A percentile compares a stretch with the other conserved stretches of the same genome.
Evolutionary conservation across 2,888 invertebrate species (phyloP).

Genomic region (Rugalucina vietnamica): DNA sequence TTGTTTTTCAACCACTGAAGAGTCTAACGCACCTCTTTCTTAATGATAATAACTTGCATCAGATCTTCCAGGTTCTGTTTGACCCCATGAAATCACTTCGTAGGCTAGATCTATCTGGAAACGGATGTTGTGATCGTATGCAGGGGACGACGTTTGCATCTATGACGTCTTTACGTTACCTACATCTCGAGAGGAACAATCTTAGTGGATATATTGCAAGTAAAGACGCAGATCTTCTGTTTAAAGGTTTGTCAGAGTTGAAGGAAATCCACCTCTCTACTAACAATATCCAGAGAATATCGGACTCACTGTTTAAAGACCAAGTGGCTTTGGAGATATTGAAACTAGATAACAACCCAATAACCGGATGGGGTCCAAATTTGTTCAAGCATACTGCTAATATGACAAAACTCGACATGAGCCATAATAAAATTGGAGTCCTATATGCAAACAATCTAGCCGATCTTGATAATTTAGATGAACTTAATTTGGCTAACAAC

Average conservation of each 20-base stretch:
- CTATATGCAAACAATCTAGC: slow-evolving; percentile 79
- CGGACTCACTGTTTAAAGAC: slow-evolving; percentile 85
- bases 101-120: slow-evolving; percentile 68
- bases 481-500: slow-evolving; percentile 90
- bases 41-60: slow-evolving; percentile 78
- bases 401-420: slow-evolving; percentile 71
- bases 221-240: slow-evolving; percentile 57
- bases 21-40: slow-evolving; percentile 93
- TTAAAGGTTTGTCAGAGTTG: slow-evolving; percentile 62
- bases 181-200: slow-evolving; percentile 67
- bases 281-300: slow-evolving; percentile 78
- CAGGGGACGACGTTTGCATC: slow-evolving; percentile 58
- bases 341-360: slow-evolving; percentile 89
- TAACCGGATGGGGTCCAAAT: slow-evolving; percentile 63
- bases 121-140: slow-evolving; percentile 56
- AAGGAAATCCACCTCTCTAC: slow-evolving; percentile 73
- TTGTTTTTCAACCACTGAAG: slow-evolving; percentile 77
- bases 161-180: slow-evolving; percentile 55
- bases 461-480: slow-evolving; percentile 89
- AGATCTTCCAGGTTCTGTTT: slow-evolving; percentile 49
- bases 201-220: slow-evolving; percentile 60
- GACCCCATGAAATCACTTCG: slow-evolving; percentile 55
- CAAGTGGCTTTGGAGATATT: slow-evolving; percentile 88
- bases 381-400: slow-evolving; percentile 53
- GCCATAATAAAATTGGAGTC: slow-evolving; percentile 78